Conservation (phyloP, 2,113 vertebrate species). For the Xiphophorus couchianus region DNA sequence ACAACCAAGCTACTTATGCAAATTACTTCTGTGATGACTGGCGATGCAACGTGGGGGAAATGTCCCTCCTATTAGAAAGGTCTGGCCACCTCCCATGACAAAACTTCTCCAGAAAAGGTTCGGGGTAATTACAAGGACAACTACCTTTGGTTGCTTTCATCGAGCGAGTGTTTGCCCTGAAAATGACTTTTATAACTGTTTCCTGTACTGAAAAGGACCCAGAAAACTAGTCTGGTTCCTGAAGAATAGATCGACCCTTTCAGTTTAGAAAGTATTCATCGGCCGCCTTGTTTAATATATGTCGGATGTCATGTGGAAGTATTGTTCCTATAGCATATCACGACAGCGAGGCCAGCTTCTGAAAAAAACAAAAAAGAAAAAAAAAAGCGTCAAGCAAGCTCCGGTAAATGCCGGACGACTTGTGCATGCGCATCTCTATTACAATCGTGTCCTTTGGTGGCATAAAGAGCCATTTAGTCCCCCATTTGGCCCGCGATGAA, state of each 20-base stretch:
- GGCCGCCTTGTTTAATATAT: no score
- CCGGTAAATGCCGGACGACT: conserved; percentile 50
- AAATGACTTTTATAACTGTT: neutral
- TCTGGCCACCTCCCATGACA: neutral
- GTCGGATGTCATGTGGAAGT: no score
- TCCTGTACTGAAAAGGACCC: neutral
- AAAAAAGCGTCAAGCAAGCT: conserved; percentile 49
- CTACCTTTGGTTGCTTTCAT: neutral
- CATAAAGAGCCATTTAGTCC: conserved; percentile 76
- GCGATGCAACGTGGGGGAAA: neutral
- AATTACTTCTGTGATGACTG: neutral
- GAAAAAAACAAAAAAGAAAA: neutral
- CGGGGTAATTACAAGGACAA: neutral
- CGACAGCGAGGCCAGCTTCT: conserved; percentile 49
- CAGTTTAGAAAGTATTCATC: no score
- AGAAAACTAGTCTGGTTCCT: neutral
- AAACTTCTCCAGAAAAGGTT: neutral
- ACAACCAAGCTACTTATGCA: neutral
- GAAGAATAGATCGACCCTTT: neutral
- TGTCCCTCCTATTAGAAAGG: neutral
- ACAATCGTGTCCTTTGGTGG: conserved; percentile 69
- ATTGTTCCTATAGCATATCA: conserved; percentile 7
- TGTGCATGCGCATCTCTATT: conserved; percentile 62
- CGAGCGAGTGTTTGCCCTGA: neutral
- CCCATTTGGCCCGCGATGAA: conserved; percentile 75